Evolutionary conservation across 2,113 vertebrate genomes (phyloP).

Genomic region (Nanorana parkeri): DNA sequence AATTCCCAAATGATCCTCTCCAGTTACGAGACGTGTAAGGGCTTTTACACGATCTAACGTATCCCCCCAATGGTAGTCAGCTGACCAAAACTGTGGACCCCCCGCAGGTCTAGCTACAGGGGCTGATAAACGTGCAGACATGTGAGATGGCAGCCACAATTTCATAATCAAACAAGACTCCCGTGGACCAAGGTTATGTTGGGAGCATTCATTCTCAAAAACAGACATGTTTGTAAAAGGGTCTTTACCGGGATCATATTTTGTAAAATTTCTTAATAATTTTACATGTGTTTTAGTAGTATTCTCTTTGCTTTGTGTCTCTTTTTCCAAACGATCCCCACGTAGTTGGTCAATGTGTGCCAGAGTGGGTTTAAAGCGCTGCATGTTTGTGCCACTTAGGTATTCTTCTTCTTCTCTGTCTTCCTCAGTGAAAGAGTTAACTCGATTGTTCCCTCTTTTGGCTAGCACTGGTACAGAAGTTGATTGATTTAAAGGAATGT

Average conservation of each 20-base stretch:
- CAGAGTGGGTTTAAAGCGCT: neutral
- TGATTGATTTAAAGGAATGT: no score
- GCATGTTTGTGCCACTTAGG: neutral
- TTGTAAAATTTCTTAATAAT: conserved; percentile 12
- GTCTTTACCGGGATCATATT: conserved; percentile 17
- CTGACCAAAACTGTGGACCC: neutral
- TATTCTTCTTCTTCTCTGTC: neutral
- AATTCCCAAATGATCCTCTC: conserved; percentile 25
- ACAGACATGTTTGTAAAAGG: conserved; percentile 26
- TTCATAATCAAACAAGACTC: conserved; percentile 42
- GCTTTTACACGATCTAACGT: conserved; percentile 15
- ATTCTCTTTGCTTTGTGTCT: neutral
- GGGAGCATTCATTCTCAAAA: conserved; percentile 25
- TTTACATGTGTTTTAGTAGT: neutral
- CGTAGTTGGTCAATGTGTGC: neutral
- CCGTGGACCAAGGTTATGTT: conserved; percentile 16
- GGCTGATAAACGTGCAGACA: conserved; percentile 22
- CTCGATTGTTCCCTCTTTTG: no score
- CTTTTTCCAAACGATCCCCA: neutral
- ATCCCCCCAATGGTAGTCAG: neutral
- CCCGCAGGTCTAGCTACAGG: conserved; percentile 1
- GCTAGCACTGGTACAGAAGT: no score
- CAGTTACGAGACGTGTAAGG: neutral
- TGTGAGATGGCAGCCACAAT: conserved; percentile 22
- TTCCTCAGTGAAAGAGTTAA: no score